Evolutionary conservation across 92 coral and sea anemone species (phyloP).

Genomic region (Chrysogorgia sp.): DNA sequence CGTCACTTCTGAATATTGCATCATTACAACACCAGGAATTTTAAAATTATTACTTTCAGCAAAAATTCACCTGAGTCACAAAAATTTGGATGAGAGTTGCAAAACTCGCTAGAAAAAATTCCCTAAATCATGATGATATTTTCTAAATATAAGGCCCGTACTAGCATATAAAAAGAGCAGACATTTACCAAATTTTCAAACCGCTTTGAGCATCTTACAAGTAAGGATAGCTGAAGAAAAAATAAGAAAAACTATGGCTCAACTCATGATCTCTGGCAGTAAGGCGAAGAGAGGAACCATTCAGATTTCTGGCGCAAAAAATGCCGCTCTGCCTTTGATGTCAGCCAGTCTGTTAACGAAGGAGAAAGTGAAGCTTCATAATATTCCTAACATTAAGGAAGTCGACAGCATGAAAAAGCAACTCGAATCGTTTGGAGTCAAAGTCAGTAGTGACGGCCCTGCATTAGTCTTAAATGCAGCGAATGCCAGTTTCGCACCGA

Average conservation of each 20-base stretch:
- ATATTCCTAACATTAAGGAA: constrained; percentile 43
- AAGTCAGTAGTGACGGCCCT: neutral
- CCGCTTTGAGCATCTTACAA: too few relatives aligned
- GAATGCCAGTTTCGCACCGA: neutral
- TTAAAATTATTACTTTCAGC: constrained; percentile 2
- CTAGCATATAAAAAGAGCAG: too few relatives aligned
- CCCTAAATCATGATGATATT: constrained; percentile 9
- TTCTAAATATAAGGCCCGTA: constrained; percentile 14
- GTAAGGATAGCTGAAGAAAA: too few relatives aligned
- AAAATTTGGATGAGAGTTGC: constrained; percentile 31
- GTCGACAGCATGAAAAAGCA: neutral
- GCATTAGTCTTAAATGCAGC: neutral
- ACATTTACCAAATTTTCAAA: too few relatives aligned
- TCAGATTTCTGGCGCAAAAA: constrained; percentile 51
- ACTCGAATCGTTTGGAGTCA: neutral
- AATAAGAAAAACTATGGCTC: constrained; percentile 1
- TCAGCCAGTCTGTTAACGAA: constrained; percentile 49
- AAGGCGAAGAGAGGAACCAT: constrained; percentile 23
- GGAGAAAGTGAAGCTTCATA: constrained; percentile 11
- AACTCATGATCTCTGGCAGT: constrained; percentile 21
- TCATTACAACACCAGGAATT: constrained; percentile 4
- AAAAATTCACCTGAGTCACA: neutral
- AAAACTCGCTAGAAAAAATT: constrained; percentile 7
- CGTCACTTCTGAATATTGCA: neutral
- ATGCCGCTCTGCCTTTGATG: constrained; percentile 54